phyloP scores from a whole-genome alignment of 2,797 vertebrate species.

The Acropternis orthonyx region DNA sequence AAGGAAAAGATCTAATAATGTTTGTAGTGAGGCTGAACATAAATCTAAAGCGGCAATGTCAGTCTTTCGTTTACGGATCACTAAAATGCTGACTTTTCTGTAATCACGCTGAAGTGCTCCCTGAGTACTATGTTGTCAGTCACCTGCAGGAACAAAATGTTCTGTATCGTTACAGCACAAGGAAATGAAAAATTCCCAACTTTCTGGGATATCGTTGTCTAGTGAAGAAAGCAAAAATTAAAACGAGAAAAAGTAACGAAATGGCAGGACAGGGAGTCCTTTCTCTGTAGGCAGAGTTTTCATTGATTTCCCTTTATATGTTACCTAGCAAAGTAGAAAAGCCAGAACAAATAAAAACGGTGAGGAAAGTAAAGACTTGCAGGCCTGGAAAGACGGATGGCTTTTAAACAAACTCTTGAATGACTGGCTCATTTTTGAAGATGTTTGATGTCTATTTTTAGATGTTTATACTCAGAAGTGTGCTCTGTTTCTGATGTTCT shows the following conservation, averaged over 20 bases:
- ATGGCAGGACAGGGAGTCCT: background rate
- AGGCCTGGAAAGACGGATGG: background rate
- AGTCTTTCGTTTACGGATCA: background rate
- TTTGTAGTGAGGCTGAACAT: background rate
- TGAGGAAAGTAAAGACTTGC: conserved; percentile 9
- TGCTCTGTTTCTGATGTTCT: conserved; percentile 16
- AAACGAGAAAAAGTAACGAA: background rate
- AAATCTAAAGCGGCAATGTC: background rate
- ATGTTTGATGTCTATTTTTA: conserved; percentile 57
- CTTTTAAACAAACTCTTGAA: background rate
- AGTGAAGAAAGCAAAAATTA: background rate
- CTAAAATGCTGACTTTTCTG: background rate
- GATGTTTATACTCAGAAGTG: background rate
- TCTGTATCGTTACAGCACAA: background rate
- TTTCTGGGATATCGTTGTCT: background rate
- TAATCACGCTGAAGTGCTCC: background rate
- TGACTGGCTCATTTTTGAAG: conserved; percentile 25
- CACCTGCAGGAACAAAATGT: conserved; percentile 4
- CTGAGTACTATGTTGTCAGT: background rate
- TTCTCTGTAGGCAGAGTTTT: background rate
- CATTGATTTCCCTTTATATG: background rate
- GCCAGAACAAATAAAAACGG: conserved; percentile 53
- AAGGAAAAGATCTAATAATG: background rate
- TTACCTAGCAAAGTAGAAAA: conserved; percentile 16
- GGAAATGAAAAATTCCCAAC: conserved; percentile 13